These are phyloP conservation scores for Ceratitis capitata DNA, from an alignment of 1,140 invertebrate genomes.

Conservation along the genomic window DNA sequence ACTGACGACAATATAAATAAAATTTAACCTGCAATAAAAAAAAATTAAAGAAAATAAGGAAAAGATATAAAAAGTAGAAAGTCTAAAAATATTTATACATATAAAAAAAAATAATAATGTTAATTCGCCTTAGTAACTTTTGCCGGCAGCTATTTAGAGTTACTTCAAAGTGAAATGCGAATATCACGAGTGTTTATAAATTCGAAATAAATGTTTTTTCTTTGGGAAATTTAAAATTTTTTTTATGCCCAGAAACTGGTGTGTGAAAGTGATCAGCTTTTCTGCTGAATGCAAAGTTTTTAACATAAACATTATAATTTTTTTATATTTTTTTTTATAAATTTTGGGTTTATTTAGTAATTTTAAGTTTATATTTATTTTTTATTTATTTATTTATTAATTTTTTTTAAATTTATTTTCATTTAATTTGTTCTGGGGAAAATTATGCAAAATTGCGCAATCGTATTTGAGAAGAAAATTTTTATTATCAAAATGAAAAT, in stretches of 20 bases:
- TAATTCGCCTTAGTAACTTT: not conserved
- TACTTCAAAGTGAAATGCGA: not conserved
- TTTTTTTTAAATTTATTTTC: not conserved
- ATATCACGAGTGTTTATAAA: not conserved
- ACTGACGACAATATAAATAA: not conserved
- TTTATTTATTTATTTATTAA: not conserved
- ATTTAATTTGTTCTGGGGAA: not conserved
- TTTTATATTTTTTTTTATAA: no score
- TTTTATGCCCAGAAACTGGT: not conserved
- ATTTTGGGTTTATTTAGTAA: no score
- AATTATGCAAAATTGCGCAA: not conserved
- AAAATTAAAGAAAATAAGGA: not conserved
- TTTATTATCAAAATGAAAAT: no score
- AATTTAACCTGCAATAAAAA: not conserved
- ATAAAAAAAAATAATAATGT: not conserved
- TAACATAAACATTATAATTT: no score
- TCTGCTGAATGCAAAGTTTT: not conserved
- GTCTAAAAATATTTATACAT: not conserved
- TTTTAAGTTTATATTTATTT: no score
- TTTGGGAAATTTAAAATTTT: no score
- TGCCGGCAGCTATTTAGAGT: not conserved
- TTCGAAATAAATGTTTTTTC: not conserved
- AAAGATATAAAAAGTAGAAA: not conserved
- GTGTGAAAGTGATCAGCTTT: not conserved
- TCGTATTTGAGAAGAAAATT: not conserved